A percentile compares a stretch with the other conserved stretches of the same genome.
Evolutionary conservation across 2,888 invertebrate genomes (phyloP).

Genomic region (Kuschelorhynchus macadamiae): DNA sequence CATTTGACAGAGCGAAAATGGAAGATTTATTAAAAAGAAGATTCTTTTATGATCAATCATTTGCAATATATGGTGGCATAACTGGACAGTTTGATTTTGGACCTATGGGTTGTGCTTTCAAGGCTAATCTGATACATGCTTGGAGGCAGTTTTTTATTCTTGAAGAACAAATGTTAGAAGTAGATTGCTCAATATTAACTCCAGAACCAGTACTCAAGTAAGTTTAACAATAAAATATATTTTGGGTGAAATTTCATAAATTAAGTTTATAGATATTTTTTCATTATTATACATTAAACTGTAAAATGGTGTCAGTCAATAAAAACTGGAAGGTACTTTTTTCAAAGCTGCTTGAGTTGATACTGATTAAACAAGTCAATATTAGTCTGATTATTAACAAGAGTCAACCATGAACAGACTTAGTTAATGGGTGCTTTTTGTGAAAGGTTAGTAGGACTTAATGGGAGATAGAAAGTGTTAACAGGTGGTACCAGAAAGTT

Average conservation of each 20-base stretch:
- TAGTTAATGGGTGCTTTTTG: too few species aligned
- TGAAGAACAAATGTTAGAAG: slow-evolving; percentile 99
- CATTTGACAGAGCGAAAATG: slow-evolving; percentile 94
- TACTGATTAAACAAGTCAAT: background rate
- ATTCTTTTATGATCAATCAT: slow-evolving; percentile 98
- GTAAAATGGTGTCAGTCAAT: background rate
- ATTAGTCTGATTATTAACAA: background rate
- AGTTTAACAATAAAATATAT: slow-evolving; percentile 44
- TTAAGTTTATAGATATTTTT: too few species aligned
- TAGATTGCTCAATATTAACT: slow-evolving; percentile 97
- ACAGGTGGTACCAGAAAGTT: too few species aligned
- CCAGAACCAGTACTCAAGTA: slow-evolving; percentile 96
- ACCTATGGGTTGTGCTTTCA: slow-evolving; percentile 99
- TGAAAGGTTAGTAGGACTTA: too few species aligned
- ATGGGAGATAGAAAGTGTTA: too few species aligned
- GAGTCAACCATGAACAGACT: too few species aligned
- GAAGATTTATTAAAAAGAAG: slow-evolving; percentile 96
- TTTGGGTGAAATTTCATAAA: background rate
- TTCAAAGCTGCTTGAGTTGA: background rate
- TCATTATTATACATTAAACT: too few species aligned
- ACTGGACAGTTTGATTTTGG: slow-evolving; percentile 98
- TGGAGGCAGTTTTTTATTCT: slow-evolving; percentile 98
- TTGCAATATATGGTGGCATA: slow-evolving; percentile 99
- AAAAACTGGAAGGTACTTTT: background rate
- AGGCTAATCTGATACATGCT: slow-evolving; percentile 91